Conservation (phyloP, 2,797 vertebrate species). For the Astyanax mexicanus region DNA sequence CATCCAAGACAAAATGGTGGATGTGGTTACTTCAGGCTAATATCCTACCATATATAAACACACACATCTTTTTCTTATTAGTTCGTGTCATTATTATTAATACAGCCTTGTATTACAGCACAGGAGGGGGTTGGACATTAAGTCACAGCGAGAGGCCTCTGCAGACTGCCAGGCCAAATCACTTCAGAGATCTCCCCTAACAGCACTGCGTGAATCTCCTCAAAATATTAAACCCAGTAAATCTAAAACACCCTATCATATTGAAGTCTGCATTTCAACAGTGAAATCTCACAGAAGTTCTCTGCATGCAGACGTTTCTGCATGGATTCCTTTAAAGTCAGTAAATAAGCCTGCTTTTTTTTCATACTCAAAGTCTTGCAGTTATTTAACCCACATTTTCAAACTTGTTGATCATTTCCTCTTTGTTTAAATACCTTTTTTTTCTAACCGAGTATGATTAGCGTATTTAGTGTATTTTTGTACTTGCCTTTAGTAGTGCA, state of each 20-base stretch:
- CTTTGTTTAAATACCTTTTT: too few species aligned
- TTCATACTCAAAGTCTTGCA: neutral
- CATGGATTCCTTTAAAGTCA: neutral
- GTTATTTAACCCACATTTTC: neutral
- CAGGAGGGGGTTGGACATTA: conserved; percentile 26
- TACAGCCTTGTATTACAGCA: neutral
- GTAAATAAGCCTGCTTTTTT: neutral
- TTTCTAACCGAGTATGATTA: too few species aligned
- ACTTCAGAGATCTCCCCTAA: neutral
- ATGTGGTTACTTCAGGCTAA: neutral
- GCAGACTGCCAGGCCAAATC: conserved; percentile 6
- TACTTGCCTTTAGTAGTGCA: too few species aligned
- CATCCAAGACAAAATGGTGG: neutral
- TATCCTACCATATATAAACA: neutral
- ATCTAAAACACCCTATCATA: neutral
- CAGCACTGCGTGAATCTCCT: neutral
- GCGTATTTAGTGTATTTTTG: too few species aligned
- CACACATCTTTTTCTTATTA: neutral
- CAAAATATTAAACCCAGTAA: neutral
- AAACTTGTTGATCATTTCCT: neutral
- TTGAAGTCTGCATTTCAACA: neutral
- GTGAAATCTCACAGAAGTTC: too few species aligned
- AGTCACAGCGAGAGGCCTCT: conserved; percentile 16
- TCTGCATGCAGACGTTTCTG: too few species aligned
- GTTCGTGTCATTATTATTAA: conserved; percentile 2